Evolutionary conservation across 2,888 invertebrate genomes (phyloP).

Genomic region (Ophraella communa): DNA sequence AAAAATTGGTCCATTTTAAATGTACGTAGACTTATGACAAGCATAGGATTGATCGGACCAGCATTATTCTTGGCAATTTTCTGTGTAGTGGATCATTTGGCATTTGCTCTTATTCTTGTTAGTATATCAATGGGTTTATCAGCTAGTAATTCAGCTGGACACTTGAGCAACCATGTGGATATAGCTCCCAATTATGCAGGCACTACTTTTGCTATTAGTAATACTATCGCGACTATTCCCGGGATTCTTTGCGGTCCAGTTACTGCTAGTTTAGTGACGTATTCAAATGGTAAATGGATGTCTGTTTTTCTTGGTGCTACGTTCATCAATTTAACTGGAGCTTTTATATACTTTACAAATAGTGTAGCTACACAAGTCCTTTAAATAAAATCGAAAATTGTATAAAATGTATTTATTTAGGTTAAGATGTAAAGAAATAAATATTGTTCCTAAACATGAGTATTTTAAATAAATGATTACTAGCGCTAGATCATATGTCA

Average conservation of each 20-base stretch:
- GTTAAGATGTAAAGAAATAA: slow-evolving; percentile 17
- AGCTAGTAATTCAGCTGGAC: slow-evolving; percentile 78
- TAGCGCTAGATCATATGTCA: too few relatives aligned
- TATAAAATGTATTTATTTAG: slow-evolving; percentile 27
- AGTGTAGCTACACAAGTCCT: slow-evolving; percentile 72
- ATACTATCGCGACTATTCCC: slow-evolving; percentile 77
- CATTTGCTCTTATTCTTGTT: slow-evolving; percentile 73
- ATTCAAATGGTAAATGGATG: slow-evolving; percentile 75
- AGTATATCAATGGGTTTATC: slow-evolving; percentile 78
- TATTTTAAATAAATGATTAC: too few relatives aligned
- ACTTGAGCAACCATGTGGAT: slow-evolving; percentile 79
- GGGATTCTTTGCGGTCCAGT: slow-evolving; percentile 79
- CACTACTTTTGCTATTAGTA: slow-evolving; percentile 77
- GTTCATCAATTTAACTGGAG: slow-evolving; percentile 74
- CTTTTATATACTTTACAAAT: slow-evolving; percentile 75
- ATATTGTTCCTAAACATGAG: slow-evolving; percentile 23
- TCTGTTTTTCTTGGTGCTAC: slow-evolving; percentile 77
- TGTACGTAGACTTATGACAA: slow-evolving; percentile 75
- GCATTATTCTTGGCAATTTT: slow-evolving; percentile 75
- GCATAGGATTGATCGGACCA: slow-evolving; percentile 74
- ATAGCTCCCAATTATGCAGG: slow-evolving; percentile 80
- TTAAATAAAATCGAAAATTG: slow-evolving; percentile 51
- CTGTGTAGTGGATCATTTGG: slow-evolving; percentile 72
- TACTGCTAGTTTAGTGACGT: slow-evolving; percentile 75
- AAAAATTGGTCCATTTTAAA: slow-evolving; percentile 71